A percentile compares a stretch with the other conserved stretches of the same genome.
Evolutionary conservation across 1,140 invertebrate genomes (phyloP).

Genomic region (Eriosoma lanigerum): DNA sequence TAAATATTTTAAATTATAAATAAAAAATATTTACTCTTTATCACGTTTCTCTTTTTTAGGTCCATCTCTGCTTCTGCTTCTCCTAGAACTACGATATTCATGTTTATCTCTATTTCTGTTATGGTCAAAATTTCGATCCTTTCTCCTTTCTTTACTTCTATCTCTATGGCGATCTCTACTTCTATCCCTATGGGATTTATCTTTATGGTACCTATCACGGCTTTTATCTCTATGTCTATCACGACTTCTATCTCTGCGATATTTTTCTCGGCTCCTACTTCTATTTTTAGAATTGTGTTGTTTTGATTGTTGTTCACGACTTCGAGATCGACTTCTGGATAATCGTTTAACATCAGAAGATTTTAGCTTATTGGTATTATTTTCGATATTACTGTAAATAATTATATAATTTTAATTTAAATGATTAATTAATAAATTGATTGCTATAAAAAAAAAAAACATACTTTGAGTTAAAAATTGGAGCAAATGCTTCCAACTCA

Average conservation of each 20-base stretch:
- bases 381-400: neutral
- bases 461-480: constrained; percentile 58
- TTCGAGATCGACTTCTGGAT: constrained; percentile 57
- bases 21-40: constrained; percentile 56
- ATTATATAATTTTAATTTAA: constrained; percentile 31
- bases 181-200: constrained; percentile 56
- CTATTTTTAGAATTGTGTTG: constrained; percentile 56
- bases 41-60: constrained; percentile 56
- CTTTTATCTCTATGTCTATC: constrained; percentile 54
- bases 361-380: neutral
- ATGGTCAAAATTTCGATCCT: constrained; percentile 56
- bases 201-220: constrained; percentile 52
- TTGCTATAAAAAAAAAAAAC: neutral
- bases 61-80: constrained; percentile 56
- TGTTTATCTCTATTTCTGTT: constrained; percentile 57
- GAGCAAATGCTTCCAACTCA: constrained; percentile 84
- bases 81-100: constrained; percentile 57
- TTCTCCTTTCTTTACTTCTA: constrained; percentile 52
- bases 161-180: constrained; percentile 56
- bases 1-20: neutral
- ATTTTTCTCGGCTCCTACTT: constrained; percentile 56
- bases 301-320: constrained; percentile 51
- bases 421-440: neutral
- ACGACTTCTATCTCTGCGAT: constrained; percentile 56
- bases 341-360: constrained; percentile 56